Evolutionary conservation across 2,113 vertebrate species (phyloP).

Genomic region (Calyptommatus sinebrachiatus): DNA sequence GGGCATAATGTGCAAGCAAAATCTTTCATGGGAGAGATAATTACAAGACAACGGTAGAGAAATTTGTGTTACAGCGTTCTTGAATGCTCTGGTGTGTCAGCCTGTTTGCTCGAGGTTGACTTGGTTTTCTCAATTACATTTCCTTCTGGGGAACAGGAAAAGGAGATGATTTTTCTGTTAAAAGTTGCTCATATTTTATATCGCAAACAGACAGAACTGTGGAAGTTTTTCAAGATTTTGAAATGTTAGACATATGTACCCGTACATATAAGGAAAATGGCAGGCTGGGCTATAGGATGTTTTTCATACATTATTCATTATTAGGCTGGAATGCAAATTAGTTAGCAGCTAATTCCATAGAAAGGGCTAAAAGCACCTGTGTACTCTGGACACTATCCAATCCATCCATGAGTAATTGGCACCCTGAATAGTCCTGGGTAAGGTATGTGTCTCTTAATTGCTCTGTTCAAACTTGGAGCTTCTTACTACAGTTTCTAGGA

Average conservation of each 20-base stretch:
- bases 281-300: too few species aligned
- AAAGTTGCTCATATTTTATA: conserved; percentile 25
- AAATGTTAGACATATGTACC: not conserved
- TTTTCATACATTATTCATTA: too few species aligned
- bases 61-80: conserved; percentile 25
- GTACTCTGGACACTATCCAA: not conserved
- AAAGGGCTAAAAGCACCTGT: not conserved
- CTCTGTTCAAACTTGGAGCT: not conserved
- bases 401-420: too few species aligned
- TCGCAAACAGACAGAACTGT: conserved; percentile 7
- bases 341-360: too few species aligned
- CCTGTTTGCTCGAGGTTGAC: conserved; percentile 52
- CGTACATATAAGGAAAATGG: not conserved
- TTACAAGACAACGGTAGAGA: conserved; percentile 43
- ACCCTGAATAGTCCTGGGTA: too few species aligned
- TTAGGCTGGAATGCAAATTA: too few species aligned
- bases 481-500: not conserved
- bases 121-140: conserved; percentile 55
- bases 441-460: not conserved
- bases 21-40: conserved; percentile 68
- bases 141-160: conserved; percentile 40
- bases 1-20: conserved; percentile 51
- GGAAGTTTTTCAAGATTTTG: not conserved
- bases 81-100: conserved; percentile 46
- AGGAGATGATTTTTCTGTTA: conserved; percentile 27